phyloP scores from a whole-genome alignment of 2,113 vertebrate species.

The Cathartes aura region DNA sequence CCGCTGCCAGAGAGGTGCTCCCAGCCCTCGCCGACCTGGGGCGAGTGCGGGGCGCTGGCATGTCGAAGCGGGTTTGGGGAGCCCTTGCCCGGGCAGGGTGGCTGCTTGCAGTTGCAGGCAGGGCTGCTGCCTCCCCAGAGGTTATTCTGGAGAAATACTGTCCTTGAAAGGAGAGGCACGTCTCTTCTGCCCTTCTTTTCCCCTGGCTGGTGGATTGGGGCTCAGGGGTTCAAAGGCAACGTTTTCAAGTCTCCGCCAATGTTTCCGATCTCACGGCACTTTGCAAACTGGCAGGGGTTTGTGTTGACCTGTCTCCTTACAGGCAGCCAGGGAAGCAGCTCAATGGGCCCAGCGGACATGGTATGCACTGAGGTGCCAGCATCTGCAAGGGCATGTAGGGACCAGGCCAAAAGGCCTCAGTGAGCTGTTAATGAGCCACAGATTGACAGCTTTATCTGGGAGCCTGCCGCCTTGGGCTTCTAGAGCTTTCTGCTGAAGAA shows the following conservation, averaged over 20 bases:
- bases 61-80: not conserved
- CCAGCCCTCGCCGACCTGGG: not conserved
- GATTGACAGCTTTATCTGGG: not conserved
- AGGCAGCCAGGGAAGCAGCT: not conserved
- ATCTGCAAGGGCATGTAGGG: not conserved
- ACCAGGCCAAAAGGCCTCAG: not conserved
- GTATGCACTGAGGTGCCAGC: not conserved
- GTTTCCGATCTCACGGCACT: accelerated
- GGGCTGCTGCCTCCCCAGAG: constrained; percentile 1
- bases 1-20: not conserved
- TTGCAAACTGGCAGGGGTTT: not conserved
- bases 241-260: accelerated
- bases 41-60: not conserved
- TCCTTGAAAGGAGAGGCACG: not conserved
- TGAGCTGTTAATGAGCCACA: not conserved
- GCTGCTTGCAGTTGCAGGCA: constrained; percentile 34
- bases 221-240: not conserved
- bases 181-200: not conserved
- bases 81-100: constrained; percentile 24
- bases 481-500: not conserved
- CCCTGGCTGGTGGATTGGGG: not conserved
- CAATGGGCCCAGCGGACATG: accelerated
- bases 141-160: not conserved
- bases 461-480: not conserved
- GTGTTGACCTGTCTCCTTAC: not conserved